Evolutionary conservation across 2,113 vertebrate genomes (phyloP).

Genomic region (Chaetops frenatus): DNA sequence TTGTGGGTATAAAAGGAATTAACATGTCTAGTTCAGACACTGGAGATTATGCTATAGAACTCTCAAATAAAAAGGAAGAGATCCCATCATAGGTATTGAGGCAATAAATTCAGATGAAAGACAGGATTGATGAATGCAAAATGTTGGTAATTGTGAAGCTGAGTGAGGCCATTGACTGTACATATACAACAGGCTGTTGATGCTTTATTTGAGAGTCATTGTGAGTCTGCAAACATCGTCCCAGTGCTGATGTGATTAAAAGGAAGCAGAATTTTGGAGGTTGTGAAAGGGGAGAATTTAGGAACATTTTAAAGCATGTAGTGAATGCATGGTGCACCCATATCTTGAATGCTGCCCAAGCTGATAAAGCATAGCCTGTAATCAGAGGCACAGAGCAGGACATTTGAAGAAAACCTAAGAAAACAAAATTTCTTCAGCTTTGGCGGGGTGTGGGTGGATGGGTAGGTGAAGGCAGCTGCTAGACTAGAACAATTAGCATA

Average conservation of each 20-base stretch:
- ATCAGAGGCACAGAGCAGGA: background rate
- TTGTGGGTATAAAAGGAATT: background rate
- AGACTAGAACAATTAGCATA: background rate
- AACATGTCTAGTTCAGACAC: background rate
- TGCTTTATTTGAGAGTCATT: background rate
- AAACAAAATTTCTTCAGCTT: background rate
- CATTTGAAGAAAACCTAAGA: background rate
- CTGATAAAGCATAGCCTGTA: background rate
- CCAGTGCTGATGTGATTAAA: background rate
- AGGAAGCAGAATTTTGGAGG: background rate
- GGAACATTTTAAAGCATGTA: background rate
- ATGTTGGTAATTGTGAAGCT: background rate
- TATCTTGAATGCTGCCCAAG: background rate
- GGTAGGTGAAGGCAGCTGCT: background rate
- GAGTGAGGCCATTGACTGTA: background rate
- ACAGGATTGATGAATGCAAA: background rate
- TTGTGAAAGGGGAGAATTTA: background rate
- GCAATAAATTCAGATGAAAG: background rate
- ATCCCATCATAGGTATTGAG: background rate
- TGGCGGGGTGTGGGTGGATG: background rate
- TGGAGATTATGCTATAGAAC: background rate
- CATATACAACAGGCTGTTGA: background rate
- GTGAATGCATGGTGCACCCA: rapidly evolving
- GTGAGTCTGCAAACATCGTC: background rate
- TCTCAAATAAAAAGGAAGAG: background rate